Base-by-base conservation (phyloP, 2,113 vertebrate species). In the Platichthys stellatus region DNA sequence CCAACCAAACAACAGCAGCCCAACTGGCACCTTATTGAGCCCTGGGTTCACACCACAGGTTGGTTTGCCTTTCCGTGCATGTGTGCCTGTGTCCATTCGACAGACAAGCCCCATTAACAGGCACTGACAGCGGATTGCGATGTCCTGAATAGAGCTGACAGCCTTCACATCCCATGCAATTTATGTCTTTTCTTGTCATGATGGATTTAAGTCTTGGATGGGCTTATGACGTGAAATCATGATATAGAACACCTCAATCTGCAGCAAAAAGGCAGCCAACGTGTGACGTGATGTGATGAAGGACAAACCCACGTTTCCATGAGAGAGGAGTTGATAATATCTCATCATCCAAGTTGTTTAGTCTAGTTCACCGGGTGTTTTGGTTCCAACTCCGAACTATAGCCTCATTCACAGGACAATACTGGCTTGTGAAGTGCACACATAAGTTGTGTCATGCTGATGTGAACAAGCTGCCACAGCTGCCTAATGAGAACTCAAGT, bases 91-190 rank as follows among this genome's bases (percentile, higher is more conserved):
- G 65, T 69, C 49, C 0, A 11, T 88, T 72, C 81, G 83, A 86
- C 56, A 74, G 86, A 80, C 85, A 86, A 35, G 56, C 31, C 54
- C 69, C 74, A 77, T 74, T 87, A 90, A 89, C 78, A 76, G 35
- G 74, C 71, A 56, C 24, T 24, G 90, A 83, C 90, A 87, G 81
- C 57, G 47, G 76, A 88, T 62, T 69, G 68, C 57, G 62, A 53
- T 73, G 83, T 88, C 89, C 87, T 91, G 86, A 91, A 93, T 86
- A 88, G 72, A 89, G 66, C 31, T 76, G 87, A 84, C 88, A 90
- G 84, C 86, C 71, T 80, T 91, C 87, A 79, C 82, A 78, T 90
- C 84, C 70, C 14, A 43, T 63, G 63, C 58, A 88, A 80, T 82
- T 62, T 80, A 47, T 54, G 77, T 82, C 85, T 80, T 78, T 84